Base-by-base conservation (phyloP, 2,888 invertebrate species). In the Caenorhabditis becei region DNA sequence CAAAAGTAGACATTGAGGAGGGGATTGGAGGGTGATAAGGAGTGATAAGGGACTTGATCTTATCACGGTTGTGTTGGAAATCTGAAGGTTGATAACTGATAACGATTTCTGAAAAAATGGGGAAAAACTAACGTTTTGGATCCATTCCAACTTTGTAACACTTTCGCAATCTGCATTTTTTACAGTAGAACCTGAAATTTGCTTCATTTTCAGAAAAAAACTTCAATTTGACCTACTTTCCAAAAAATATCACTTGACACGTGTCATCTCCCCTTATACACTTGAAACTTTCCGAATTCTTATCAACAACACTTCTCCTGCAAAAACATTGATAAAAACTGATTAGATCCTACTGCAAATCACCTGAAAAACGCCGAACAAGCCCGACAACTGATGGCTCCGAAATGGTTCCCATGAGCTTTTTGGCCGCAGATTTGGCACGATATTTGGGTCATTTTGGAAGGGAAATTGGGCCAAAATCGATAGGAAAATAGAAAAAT, bases 351-450 rank as follows among this genome's bases (percentile, higher is more conserved):
- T n/a, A n/a, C n/a, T n/a, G n/a, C n/a, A n/a, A n/a, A n/a, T n/a
- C 1, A 59, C 59, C 41, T 59, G 37, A 71, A 71, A 18, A 62
- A 62, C 11, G 71, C 71, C 3, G 70, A 51, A 24, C 70, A 70
- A 1, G 70, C 70, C 7, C 70, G 35, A 20, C 70, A 70, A 28
- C 53, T 70, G 20, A 53, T 20, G 3, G 61, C 70, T 61, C 70
- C 61, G 58, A 70, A 70, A 44, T 70, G 70, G 18, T 24, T 70
- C 16, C 70, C 70, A 26, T 70, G 70, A 41, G 53, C 61, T 18
- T 49, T 49, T 5, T 26, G 23, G 8, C 53, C 61, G 11, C 70
- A 70, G 37, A 70, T 53, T 61, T 70, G 59, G 14, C 70, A 70
- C 1, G 41, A 16, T 11, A 67, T 47, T 23, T 69, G 51, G 23